Percentiles rank a stretch among this genome's conserved stretches.
phyloP scores from a whole-genome alignment of 1,140 invertebrate genomes.

The Atopsyche davidsoni region DNA sequence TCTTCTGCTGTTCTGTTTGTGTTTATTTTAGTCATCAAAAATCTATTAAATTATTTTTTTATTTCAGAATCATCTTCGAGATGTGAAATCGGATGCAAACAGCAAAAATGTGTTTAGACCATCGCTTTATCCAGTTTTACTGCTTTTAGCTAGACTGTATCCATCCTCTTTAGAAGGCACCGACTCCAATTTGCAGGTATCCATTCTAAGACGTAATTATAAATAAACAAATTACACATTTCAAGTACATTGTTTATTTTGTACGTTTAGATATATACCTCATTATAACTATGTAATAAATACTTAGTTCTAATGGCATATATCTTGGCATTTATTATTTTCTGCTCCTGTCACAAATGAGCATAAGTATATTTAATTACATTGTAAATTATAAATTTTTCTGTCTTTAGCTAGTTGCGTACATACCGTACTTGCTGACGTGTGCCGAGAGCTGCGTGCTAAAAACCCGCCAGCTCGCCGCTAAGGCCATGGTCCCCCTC shows the following conservation, averaged over 20 bases:
- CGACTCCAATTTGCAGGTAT: conserved; percentile 60
- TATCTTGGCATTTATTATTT: no score
- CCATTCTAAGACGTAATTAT: neutral
- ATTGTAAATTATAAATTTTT: no score
- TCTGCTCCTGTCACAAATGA: no score
- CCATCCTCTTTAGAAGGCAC: conserved; percentile 62
- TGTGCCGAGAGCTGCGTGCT: conserved; percentile 36
- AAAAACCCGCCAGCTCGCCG: conserved; percentile 38
- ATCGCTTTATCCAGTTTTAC: conserved; percentile 68
- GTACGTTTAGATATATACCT: no score
- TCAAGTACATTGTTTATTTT: no score
- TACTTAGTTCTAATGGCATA: no score
- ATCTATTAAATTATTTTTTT: neutral
- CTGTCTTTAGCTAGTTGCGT: conserved; percentile 35
- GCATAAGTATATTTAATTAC: no score
- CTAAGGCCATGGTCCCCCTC: conserved; percentile 39
- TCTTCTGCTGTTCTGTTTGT: neutral
- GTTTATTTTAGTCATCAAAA: neutral
- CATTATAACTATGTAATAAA: no score
- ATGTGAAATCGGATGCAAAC: conserved; percentile 10
- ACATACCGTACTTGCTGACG: conserved; percentile 34
- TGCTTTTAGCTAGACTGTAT: conserved; percentile 74
- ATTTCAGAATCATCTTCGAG: conserved; percentile 12
- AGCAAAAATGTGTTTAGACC: conserved; percentile 34
- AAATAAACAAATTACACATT: no score